Percentiles rank a stretch among this genome's conserved stretches.
Conservation (phyloP, 2,888 invertebrate genomes). For the Clivina fossor region DNA sequence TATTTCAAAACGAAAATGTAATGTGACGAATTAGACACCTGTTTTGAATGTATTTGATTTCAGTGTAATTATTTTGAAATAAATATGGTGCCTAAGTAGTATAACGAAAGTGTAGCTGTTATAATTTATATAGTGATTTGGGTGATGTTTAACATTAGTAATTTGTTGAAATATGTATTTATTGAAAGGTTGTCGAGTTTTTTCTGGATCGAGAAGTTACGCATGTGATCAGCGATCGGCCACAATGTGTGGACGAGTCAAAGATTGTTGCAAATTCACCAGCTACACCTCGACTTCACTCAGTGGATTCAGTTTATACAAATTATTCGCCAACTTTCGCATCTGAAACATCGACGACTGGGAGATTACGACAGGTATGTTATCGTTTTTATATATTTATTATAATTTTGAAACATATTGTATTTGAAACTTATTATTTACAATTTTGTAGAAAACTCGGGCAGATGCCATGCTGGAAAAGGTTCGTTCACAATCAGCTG, state of each 20-base stretch:
- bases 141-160: not conserved
- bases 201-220: constrained; percentile 64
- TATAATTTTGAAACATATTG: not conserved
- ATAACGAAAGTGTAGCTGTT: no score
- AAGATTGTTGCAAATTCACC: constrained; percentile 40
- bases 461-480: constrained; percentile 82
- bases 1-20: no score
- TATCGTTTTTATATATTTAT: no score
- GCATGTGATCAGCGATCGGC: constrained; percentile 59
- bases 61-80: no score
- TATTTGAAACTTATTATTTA: not conserved
- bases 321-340: constrained; percentile 29
- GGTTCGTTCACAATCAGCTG: constrained; percentile 54
- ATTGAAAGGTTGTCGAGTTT: constrained; percentile 60
- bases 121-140: no score
- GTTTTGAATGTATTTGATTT: no score
- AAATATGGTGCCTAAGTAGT: no score
- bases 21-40: no score
- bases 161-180: not conserved
- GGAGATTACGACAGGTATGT: constrained; percentile 27
- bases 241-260: constrained; percentile 43
- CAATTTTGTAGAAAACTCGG: constrained; percentile 59
- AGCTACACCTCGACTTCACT: constrained; percentile 38
- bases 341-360: constrained; percentile 32
- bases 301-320: constrained; percentile 21